These are phyloP conservation scores for Dicrostonyx torquatus DNA, from an alignment of 2,797 vertebrate species.

Conservation along the genomic window DNA sequence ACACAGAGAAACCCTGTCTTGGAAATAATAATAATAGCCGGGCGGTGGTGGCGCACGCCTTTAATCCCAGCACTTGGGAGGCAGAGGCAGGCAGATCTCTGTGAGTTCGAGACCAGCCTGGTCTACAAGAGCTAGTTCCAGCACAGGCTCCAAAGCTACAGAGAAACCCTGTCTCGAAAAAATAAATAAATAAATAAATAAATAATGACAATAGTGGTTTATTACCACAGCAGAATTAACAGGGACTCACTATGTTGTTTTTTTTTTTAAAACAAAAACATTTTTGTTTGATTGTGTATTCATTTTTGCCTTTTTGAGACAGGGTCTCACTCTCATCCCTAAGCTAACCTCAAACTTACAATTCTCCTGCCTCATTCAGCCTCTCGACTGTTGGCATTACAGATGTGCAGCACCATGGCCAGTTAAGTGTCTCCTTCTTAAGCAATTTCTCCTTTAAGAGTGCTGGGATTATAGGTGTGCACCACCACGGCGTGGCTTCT, in stretches of 20 bases:
- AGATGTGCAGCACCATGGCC: neutral
- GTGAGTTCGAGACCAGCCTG: neutral
- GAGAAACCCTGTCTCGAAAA: neutral
- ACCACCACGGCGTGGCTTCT: neutral
- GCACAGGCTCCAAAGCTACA: neutral
- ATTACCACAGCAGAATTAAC: neutral
- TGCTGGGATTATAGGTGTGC: neutral
- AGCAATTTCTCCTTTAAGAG: conserved; percentile 42
- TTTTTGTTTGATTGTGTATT: neutral
- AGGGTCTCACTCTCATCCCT: neutral
- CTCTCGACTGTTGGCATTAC: neutral
- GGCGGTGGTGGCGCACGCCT: neutral
- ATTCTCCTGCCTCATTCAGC: neutral
- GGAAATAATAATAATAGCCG: neutral
- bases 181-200: too few relatives aligned
- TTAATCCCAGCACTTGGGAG: neutral
- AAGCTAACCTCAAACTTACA: neutral
- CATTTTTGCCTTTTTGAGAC: neutral
- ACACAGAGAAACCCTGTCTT: neutral
- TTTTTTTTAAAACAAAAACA: neutral
- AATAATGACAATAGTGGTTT: neutral
- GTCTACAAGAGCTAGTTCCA: neutral
- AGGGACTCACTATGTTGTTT: neutral
- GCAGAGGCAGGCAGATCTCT: neutral
- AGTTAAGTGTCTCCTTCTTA: neutral